Conservation (phyloP, 2,797 vertebrate genomes). For the Argya squamiceps region DNA sequence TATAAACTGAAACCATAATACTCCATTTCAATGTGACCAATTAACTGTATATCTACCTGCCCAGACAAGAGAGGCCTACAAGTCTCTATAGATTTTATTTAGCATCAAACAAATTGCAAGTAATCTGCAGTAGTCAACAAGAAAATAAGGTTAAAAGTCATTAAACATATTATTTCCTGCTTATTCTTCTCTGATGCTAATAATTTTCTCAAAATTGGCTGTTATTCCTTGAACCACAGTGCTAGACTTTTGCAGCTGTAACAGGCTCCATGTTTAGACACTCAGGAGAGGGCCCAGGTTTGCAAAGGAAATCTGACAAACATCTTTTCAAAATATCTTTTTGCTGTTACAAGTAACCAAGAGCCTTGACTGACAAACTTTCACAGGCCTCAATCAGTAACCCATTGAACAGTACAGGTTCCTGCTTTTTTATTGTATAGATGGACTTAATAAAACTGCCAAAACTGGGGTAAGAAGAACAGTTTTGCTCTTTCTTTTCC, state of each 20-base stretch:
- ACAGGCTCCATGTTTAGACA: not conserved
- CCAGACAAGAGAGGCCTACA: not conserved
- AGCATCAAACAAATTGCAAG: not conserved
- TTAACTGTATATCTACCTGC: not conserved
- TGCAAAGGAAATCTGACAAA: not conserved
- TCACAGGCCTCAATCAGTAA: not conserved
- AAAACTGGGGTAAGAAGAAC: not conserved
- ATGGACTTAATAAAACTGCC: not conserved
- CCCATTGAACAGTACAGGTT: not conserved
- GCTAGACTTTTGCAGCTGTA: not conserved
- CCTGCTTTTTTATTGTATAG: not conserved
- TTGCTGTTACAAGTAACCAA: not conserved
- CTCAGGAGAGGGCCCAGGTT: not conserved
- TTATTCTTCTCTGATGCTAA: not conserved
- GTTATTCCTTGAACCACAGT: not conserved
- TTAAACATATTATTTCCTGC: not conserved
- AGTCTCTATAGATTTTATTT: not conserved
- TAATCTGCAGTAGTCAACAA: not conserved
- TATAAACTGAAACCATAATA: not conserved
- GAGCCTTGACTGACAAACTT: not conserved
- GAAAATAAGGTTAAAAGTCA: not conserved
- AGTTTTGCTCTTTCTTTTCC: not conserved
- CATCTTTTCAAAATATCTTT: not conserved
- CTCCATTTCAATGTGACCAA: not conserved
- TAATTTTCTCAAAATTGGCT: not conserved